These are phyloP conservation scores for Bagarius yarrelli DNA, from an alignment of 2,113 vertebrate genomes.

Conservation along the genomic window DNA sequence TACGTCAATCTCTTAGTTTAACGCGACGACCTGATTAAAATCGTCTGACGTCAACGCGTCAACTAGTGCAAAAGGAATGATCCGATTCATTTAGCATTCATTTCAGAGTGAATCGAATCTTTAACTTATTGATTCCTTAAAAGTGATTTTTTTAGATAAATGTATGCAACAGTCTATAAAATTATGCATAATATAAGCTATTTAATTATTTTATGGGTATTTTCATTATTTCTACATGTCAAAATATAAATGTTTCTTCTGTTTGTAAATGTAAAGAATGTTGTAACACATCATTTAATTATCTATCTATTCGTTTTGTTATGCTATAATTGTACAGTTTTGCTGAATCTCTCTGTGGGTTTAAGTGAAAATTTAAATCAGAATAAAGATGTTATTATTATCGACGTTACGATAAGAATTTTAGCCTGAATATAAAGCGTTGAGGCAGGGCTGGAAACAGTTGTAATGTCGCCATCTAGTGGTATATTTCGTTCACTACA, in stretches of 20 bases:
- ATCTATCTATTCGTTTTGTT: too few relatives aligned
- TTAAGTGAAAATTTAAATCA: too few relatives aligned
- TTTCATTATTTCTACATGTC: neutral
- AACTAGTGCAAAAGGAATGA: neutral
- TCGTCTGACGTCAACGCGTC: slow-evolving; percentile 46
- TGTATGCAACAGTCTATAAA: neutral
- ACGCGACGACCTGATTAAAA: slow-evolving; percentile 42
- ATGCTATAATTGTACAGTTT: too few relatives aligned
- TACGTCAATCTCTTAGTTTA: slow-evolving; percentile 29
- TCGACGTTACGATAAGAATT: neutral
- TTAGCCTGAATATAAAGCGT: neutral
- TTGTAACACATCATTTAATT: neutral
- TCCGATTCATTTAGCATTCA: too few relatives aligned
- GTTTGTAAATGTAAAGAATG: neutral
- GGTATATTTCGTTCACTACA: neutral
- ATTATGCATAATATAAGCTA: too few relatives aligned
- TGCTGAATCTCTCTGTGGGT: too few relatives aligned
- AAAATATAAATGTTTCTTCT: too few relatives aligned
- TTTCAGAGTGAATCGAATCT: neutral
- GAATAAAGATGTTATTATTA: too few relatives aligned
- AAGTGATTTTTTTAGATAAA: neutral
- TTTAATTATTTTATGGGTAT: too few relatives aligned
- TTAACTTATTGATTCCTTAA: neutral
- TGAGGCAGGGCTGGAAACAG: neutral
- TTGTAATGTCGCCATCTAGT: neutral